Evolutionary conservation across 2,888 invertebrate species (phyloP), one percentile per base, ranked within the genome.

Genomic region (Altica lythri): DNA sequence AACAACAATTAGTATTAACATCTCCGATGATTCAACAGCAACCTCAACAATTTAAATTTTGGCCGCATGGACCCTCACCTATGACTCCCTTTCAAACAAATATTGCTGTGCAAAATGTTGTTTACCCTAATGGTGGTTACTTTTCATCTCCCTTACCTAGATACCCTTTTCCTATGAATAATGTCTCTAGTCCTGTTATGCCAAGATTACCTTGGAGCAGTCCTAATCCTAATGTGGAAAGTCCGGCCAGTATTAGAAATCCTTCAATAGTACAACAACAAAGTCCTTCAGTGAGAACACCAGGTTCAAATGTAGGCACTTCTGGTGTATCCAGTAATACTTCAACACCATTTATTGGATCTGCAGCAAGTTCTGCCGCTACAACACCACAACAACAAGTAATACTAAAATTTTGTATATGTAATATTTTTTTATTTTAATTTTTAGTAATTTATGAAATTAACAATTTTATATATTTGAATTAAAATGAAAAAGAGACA

Each of bases 1-100:
- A 51, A 37, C 58, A 53, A 32, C 53, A 56, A 45, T 18, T 51
- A 8, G 32, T 52, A 13, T 8, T 48, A 35, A 17, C 49, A 10
- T 22, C 54, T 9, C 17, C 55, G 1, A 48, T 43, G 4, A 18
- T 45, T 27, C 48, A 37, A 25, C 55, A 53, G 27, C 60, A 49
- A 6, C 50, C 53, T 2, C 34, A 49, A 6, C 54, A 55, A 13
- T 59, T 56, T 17, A 62, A 60, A 48, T 60, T 48, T 53, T 62
- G 62, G 62, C 60, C 62, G 0, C 56, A 60, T 17, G n/a, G n/a
- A 2, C 13, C 53, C 4, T 16, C 42, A 4, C 17, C 29, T 4
- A 14, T n/a, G n/a, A n/a, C 49, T 14, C n/a, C 44, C 1, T 53
- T 52, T 37, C 49, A 45, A 13, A 14, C 57, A 13, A 51, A 35